Conservation (phyloP, 2,888 invertebrate species). For the Macrostomum cliftonense region DNA sequence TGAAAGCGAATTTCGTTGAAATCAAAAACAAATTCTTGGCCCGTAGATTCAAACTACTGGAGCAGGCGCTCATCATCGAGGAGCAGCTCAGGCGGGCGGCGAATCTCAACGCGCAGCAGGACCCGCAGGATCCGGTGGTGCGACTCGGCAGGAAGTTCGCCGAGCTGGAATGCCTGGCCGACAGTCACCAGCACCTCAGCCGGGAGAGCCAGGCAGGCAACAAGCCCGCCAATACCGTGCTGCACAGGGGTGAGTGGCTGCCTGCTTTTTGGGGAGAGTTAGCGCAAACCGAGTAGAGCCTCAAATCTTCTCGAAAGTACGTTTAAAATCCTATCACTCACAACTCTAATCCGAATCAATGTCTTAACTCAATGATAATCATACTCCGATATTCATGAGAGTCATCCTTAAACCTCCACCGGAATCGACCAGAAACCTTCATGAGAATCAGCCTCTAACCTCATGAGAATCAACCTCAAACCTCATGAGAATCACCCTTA, state of each 20-base stretch:
- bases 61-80: slow-evolving; percentile 93
- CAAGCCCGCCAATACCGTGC: slow-evolving; percentile 90
- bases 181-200: slow-evolving; percentile 90
- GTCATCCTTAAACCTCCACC: too few relatives aligned
- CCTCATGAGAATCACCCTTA: too few relatives aligned
- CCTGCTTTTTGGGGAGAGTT: too few relatives aligned
- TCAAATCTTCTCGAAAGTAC: too few relatives aligned
- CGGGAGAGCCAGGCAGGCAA: slow-evolving; percentile 93
- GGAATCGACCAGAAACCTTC: too few relatives aligned
- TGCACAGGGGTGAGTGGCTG: slow-evolving; percentile 70
- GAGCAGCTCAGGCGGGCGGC: slow-evolving; percentile 48
- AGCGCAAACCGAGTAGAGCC: too few relatives aligned
- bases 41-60: slow-evolving; percentile 74
- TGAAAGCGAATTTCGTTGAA: slow-evolving; percentile 93
- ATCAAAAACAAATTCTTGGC: slow-evolving; percentile 98
- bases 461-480: too few relatives aligned
- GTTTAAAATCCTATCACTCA: too few relatives aligned
- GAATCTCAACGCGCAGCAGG: slow-evolving; percentile 58
- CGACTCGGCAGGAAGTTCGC: slow-evolving; percentile 57
- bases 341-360: too few relatives aligned
- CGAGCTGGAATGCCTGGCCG: slow-evolving; percentile 81
- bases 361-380: too few relatives aligned
- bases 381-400: too few relatives aligned
- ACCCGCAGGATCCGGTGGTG: slow-evolving; percentile 93
- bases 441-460: too few relatives aligned